These are phyloP conservation scores for Oxycera nigricornis DNA, from an alignment of 2,888 invertebrate genomes.

Conservation along the genomic window DNA sequence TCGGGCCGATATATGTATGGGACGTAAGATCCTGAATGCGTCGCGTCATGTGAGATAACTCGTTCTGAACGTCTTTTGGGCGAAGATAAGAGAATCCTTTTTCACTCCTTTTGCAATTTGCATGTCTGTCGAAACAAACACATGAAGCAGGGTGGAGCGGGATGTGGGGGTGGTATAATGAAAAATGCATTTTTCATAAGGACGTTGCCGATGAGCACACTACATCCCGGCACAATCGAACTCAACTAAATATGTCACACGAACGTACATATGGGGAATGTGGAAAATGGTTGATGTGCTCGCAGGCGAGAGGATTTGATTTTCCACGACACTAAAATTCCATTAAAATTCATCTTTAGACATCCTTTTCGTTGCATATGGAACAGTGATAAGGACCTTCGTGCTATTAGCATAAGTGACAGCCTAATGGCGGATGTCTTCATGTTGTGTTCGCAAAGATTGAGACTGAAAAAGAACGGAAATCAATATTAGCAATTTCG, in stretches of 20 bases:
- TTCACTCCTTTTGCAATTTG: not conserved
- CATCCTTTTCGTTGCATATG: not conserved
- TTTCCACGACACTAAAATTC: conserved; percentile 12
- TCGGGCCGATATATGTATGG: not conserved
- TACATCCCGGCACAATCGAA: conserved; percentile 16
- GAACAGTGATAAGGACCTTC: not conserved
- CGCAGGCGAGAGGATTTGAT: not conserved
- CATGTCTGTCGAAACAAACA: conserved; percentile 19
- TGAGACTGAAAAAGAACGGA: too few species aligned
- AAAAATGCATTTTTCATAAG: conserved; percentile 41
- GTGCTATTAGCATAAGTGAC: not conserved
- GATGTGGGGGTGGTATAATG: conserved; percentile 34
- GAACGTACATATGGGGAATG: not conserved
- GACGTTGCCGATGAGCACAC: not conserved
- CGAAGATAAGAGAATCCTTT: conserved; percentile 32
- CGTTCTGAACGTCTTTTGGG: conserved; percentile 12
- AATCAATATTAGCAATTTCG: too few species aligned
- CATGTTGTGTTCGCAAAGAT: not conserved
- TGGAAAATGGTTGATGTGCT: not conserved
- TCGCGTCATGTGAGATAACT: not conserved
- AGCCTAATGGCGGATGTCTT: not conserved
- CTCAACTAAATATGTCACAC: conserved; percentile 10
- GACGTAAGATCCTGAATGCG: not conserved
- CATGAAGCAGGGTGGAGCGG: too few species aligned
- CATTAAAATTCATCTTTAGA: conserved; percentile 21